A percentile compares a stretch with the other conserved stretches of the same genome.
Evolutionary conservation across 2,797 vertebrate species (phyloP).

Genomic region (Myiothlypis chrysogaster): DNA sequence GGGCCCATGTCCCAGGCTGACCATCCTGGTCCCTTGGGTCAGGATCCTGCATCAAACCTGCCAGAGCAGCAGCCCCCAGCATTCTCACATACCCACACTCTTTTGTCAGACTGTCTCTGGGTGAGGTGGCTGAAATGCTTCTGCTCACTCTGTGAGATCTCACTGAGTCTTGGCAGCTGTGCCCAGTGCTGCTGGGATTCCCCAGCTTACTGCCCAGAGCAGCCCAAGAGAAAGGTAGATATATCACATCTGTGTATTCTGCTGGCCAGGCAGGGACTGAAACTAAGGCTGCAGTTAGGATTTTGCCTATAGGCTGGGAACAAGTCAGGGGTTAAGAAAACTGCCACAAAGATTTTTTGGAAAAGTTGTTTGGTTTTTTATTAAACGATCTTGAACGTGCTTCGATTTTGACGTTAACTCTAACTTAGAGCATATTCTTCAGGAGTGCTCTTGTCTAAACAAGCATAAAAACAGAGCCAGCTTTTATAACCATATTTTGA

Average conservation of each 20-base stretch:
- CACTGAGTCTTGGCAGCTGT: neutral
- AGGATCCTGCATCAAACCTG: neutral
- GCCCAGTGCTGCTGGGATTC: neutral
- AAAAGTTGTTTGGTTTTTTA: neutral
- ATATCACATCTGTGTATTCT: neutral
- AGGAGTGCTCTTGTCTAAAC: neutral
- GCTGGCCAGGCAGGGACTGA: neutral
- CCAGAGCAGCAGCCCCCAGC: neutral
- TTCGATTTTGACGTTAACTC: neutral
- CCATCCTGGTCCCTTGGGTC: neutral
- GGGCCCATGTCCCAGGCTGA: neutral
- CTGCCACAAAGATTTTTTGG: neutral
- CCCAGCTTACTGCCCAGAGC: neutral
- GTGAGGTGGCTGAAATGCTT: neutral
- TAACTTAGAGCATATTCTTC: neutral
- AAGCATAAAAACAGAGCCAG: neutral
- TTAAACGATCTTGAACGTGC: neutral
- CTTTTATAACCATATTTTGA: neutral
- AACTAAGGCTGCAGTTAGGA: neutral
- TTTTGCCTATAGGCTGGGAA: neutral
- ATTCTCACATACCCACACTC: accelerated
- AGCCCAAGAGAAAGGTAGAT: neutral
- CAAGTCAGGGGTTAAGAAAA: neutral
- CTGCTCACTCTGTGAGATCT: neutral
- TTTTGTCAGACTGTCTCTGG: neutral